Evolutionary conservation across 2,797 vertebrate species (phyloP).

Genomic region (Poeciliopsis paucimaculata): DNA sequence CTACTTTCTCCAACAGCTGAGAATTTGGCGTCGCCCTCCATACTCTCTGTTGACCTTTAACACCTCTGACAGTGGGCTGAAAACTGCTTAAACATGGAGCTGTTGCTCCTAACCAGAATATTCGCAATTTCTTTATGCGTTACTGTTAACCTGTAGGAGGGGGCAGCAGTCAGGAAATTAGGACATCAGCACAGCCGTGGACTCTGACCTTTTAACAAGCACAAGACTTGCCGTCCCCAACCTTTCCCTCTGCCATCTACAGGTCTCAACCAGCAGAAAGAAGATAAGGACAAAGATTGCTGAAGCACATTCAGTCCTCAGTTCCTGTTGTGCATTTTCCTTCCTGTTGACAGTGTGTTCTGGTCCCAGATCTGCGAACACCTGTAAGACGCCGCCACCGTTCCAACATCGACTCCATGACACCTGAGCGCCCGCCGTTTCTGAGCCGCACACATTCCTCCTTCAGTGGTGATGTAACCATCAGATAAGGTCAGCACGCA

Average conservation of each 20-base stretch:
- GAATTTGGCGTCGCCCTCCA: not conserved
- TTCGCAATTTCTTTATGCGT: constrained; percentile 37
- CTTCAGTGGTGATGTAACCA: constrained; percentile 71
- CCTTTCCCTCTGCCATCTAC: constrained; percentile 43
- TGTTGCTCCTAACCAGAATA: not conserved
- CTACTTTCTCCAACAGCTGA: not conserved
- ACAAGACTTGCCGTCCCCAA: constrained; percentile 38
- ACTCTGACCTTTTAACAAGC: constrained; percentile 62
- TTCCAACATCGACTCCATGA: constrained; percentile 27
- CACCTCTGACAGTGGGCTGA: not conserved
- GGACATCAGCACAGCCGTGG: constrained; percentile 47
- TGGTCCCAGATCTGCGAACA: constrained; percentile 49
- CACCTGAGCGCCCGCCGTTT: constrained; percentile 54
- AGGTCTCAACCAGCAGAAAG: constrained; percentile 32
- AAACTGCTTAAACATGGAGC: not conserved
- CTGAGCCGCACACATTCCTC: constrained; percentile 62
- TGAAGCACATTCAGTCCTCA: constrained; percentile 32
- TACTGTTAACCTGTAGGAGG: constrained; percentile 68
- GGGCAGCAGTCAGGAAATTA: constrained; percentile 63
- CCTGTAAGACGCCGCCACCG: constrained; percentile 50
- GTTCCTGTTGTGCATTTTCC: constrained; percentile 27
- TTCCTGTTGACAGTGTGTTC: constrained; percentile 28
- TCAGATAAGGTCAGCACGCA: constrained; percentile 67
- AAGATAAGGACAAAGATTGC: constrained; percentile 35
- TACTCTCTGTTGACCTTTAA: constrained; percentile 5